phyloP scores from a whole-genome alignment of 2,888 invertebrate genomes.

The Apodemia zela region DNA sequence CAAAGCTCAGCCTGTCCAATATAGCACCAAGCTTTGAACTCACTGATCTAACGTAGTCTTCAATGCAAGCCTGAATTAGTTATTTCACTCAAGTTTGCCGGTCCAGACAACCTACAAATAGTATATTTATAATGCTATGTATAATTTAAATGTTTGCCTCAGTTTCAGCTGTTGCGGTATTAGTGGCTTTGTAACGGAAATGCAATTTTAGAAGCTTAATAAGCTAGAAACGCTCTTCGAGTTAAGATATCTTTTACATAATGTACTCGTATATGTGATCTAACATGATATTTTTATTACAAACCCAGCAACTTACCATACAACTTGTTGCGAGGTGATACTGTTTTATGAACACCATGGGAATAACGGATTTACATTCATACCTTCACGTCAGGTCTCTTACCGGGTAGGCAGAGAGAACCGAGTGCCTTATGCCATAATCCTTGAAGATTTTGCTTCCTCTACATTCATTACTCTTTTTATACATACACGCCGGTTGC shows the following conservation, averaged over 20 bases:
- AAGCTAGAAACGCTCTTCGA: neutral
- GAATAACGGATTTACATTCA: too few species aligned
- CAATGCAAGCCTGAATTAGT: slow-evolving; percentile 22
- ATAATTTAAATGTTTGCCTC: slow-evolving; percentile 14
- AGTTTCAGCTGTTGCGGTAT: slow-evolving; percentile 18
- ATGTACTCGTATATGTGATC: neutral
- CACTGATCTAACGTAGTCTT: slow-evolving; percentile 15
- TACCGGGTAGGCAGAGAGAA: too few species aligned
- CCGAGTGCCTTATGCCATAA: too few species aligned
- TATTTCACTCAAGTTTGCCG: slow-evolving; percentile 18
- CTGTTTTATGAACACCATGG: too few species aligned
- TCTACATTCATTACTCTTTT: too few species aligned
- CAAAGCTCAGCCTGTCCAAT: neutral
- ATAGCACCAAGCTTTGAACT: neutral
- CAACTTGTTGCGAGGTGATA: too few species aligned
- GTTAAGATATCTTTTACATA: neutral
- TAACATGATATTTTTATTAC: too few species aligned
- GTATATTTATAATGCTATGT: too few species aligned
- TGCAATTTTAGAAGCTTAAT: slow-evolving; percentile 4
- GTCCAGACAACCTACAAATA: slow-evolving; percentile 24
- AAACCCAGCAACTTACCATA: too few species aligned
- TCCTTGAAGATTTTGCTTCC: too few species aligned
- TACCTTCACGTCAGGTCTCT: too few species aligned
- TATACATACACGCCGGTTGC: too few species aligned
- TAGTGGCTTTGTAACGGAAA: slow-evolving; percentile 16